These are phyloP conservation scores for Monopterus albus DNA, from an alignment of 2,113 vertebrate genomes.

Conservation along the genomic window DNA sequence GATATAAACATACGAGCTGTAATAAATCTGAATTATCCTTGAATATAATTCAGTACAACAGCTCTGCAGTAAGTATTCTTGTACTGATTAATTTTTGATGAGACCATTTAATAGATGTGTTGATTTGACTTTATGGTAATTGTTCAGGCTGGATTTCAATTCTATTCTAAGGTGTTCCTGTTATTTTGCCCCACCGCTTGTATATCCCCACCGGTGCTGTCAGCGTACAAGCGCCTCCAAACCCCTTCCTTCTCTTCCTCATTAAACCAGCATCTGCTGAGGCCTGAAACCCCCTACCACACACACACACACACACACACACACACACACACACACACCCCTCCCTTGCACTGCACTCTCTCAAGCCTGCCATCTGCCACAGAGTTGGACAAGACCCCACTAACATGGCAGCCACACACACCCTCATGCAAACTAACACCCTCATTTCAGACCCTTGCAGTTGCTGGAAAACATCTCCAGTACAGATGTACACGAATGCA, in stretches of 20 bases:
- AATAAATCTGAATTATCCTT: too few relatives aligned
- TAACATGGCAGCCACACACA: conserved; percentile 25
- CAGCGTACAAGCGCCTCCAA: conserved; percentile 53
- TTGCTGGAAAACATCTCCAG: conserved; percentile 33
- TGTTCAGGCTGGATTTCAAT: not conserved
- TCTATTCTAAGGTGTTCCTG: conserved; percentile 12
- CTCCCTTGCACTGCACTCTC: conserved; percentile 48
- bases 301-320: conserved; percentile 14
- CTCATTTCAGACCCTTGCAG: conserved; percentile 26
- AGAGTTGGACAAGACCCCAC: conserved; percentile 68
- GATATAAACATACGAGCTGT: too few relatives aligned
- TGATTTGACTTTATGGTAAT: not conserved
- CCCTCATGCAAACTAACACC: not conserved
- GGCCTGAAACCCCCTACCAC: conserved; percentile 42
- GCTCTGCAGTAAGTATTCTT: not conserved
- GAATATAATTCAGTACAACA: not conserved
- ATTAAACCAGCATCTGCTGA: conserved; percentile 80
- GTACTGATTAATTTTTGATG: too few relatives aligned
- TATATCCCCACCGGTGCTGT: conserved; percentile 48
- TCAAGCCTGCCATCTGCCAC: conserved; percentile 82
- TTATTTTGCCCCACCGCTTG: conserved; percentile 40
- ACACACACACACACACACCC: conserved; percentile 13
- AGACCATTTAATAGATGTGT: too few relatives aligned
- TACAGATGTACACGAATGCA: conserved; percentile 43
- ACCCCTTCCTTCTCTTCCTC: conserved; percentile 58